Evolutionary conservation across 2,888 invertebrate genomes (phyloP), one percentile per base, ranked within the genome.

Genomic region (Campopleginae sp.): DNA sequence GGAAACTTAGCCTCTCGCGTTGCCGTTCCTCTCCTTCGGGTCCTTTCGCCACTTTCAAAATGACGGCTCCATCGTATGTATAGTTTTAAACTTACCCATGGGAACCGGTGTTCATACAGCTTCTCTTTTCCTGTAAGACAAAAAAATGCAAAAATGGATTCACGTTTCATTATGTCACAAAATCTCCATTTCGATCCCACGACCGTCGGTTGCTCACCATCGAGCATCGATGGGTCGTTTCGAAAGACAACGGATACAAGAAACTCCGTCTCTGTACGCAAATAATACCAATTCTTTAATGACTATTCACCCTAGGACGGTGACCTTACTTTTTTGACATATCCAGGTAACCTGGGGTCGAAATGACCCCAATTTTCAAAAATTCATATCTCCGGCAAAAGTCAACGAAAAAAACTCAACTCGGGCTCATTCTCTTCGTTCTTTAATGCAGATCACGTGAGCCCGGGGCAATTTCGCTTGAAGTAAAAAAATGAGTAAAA

Each of bases 1-100:
- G 87, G 91, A 88, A 87, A 87, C 71, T 80, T 63, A 75, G 76
- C 81, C 75, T 75, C 31, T 48, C 23, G 0, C 31, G 1, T n/a
- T n/a, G 31, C 23, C 75, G n/a, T 23, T 54, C 38, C 54, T 33
- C 10, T 46, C 14, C 38, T 38, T 38, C 38, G 10, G 12, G 19
- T 19, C 33, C 27, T 19, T 14, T 51, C 14, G 5, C 61, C 38
- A 12, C n/a, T 33, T 42, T 77, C 38, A 42, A 77, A 77, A 66
- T 77, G n/a, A 42, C n/a, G 42, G 27, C 42, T 74, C 54, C n/a
- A 77, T 54, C n/a, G 19, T 44, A 42, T 14, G 38, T 38, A n/a
- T n/a, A 72, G 12, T 27, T 54, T 54, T 4, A 23, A 27, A 54
- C 23, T 54, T 14, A 3, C 12, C 1, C 54, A 23, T 10, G 10